Evolutionary conservation across 2,797 vertebrate genomes (phyloP), one percentile per base, ranked within the genome.

Genomic region (Sebastiscus albofasciatus): DNA sequence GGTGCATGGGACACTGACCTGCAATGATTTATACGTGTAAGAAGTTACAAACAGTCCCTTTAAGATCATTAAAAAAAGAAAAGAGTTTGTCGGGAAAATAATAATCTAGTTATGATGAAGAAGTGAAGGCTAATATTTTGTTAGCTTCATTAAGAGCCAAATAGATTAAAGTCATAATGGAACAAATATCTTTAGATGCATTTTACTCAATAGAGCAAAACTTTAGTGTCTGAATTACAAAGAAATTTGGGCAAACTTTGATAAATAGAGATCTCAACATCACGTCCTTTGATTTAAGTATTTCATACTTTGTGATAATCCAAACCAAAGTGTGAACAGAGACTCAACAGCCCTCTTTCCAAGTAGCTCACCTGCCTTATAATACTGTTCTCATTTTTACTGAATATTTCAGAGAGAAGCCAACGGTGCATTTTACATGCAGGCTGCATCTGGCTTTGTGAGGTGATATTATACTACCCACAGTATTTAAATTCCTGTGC

Each of bases 401-500:
- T 33, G 27, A 52, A 69, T 49, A 20, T 62, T 56, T 67, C 7
- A 64, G 14, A 52, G 8, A 52, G 4, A 52, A 54, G 24, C 12
- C 39, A 33, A 22, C 3, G 4, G n/a, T 55, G 22, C 46, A 22
- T 62, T 77, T 61, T 2, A 49, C 36, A 72, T 64, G 75, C 61
- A 67, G 62, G 27, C n/a, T 8, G 84, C 49, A 66, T 77, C 64
- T 24, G 58, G 26, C 49, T 67, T 31, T 72, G 69, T 64, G 70
- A 78, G 61, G 61, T 71, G 56, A 70, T 58, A 62, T 59, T 64
- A 55, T 1, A 33, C 78, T 29, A 36, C 49, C 60, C 71, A 64
- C 64, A 36, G 29, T 56, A 76, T 82, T 82, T 54, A 80, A 59
- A 33, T 14, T 11, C 20, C 42, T 66, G 29, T 7, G 76, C 79